A percentile compares a stretch with the other conserved stretches of the same genome.
Conservation (phyloP, 2,888 invertebrate genomes). For the Nycteola revayana region DNA sequence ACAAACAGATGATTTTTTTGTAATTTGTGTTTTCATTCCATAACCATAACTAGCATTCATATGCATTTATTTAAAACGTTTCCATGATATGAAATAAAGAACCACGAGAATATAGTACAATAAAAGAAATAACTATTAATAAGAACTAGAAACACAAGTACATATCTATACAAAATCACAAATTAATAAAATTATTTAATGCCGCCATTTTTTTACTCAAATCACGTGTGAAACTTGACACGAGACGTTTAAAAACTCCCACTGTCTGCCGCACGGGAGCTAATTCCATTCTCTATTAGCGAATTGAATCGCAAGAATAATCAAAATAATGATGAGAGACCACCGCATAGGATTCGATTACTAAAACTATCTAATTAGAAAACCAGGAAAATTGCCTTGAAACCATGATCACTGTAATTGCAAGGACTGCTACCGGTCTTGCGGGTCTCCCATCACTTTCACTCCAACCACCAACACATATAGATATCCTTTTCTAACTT, state of each 20-base stretch:
- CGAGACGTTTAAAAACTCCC: conserved; percentile 2
- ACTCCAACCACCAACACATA: conserved; percentile 30
- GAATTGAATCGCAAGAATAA: conserved; percentile 47
- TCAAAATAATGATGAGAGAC: conserved; percentile 69
- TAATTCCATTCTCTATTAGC: conserved; percentile 53
- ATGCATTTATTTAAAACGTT: too few species aligned
- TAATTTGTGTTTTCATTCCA: too few species aligned
- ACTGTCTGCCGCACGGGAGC: conserved; percentile 17
- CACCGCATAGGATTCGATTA: conserved; percentile 72
- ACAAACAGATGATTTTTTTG: too few species aligned
- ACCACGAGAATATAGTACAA: too few species aligned
- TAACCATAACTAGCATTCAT: too few species aligned
- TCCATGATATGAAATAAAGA: too few species aligned
- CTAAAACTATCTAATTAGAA: conserved; percentile 71
- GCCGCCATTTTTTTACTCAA: too few species aligned
- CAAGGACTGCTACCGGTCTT: conserved; percentile 67
- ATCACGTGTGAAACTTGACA: too few species aligned
- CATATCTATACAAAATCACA: too few species aligned
- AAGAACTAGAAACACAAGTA: too few species aligned
- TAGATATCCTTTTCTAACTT: conserved; percentile 43
- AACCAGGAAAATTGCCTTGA: conserved; percentile 61
- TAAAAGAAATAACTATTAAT: too few species aligned
- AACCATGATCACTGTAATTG: conserved; percentile 70
- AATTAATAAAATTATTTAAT: too few species aligned
- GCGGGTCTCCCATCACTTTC: conserved; percentile 58